Base-by-base conservation (phyloP, 1,140 invertebrate species). In the Anthonomus grandis region DNA sequence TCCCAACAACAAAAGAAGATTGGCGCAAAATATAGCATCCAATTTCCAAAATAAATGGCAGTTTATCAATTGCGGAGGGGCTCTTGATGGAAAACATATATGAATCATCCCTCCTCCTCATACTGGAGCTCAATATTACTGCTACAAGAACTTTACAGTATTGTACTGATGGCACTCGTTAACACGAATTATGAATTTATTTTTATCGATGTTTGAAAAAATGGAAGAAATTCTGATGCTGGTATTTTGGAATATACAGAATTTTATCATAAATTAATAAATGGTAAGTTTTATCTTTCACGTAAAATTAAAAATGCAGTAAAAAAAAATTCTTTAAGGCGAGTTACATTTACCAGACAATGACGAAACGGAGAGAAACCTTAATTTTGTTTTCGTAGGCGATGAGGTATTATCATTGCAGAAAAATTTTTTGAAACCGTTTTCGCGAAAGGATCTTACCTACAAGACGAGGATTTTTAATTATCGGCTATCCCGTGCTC, bases 21-120 rank as follows among this genome's bases (percentile, higher is more conserved):
- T 51, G 21, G 23, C 13, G n/a, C n/a, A 13, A 10, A 22, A 17
- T 13, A 51, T 41, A 12, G 4, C 36, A 15, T 6, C 38, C 13
- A 19, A 37, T 23, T 51, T 51, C 41, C 15, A 51, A 51, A 17
- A 10, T 19, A 38, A 18, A 13, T 51, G 49, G 49, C 49, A 51
- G 34, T 38, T 51, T 39, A 38, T 39, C n/a, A 51, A 51, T 13
- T 51, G 49, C 41, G 49, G 49, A 51, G 49, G 49, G 13, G 49
- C 49, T n/a, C 34, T 51, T 4, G 49, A 51, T 37, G 49, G 49
- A 10, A 51, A 37, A 21, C 36, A 51, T 18, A 51, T 51, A n/a
- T 9, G 49, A 5, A 51, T 51, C 13, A 17, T 23, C 4, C 49
- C 5, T 17, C 49, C 49, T 3, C 49, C 34, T 19, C 5, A 39